Base-by-base conservation (phyloP, 2,888 invertebrate genomes). In the Barypeithes pellucidus region DNA sequence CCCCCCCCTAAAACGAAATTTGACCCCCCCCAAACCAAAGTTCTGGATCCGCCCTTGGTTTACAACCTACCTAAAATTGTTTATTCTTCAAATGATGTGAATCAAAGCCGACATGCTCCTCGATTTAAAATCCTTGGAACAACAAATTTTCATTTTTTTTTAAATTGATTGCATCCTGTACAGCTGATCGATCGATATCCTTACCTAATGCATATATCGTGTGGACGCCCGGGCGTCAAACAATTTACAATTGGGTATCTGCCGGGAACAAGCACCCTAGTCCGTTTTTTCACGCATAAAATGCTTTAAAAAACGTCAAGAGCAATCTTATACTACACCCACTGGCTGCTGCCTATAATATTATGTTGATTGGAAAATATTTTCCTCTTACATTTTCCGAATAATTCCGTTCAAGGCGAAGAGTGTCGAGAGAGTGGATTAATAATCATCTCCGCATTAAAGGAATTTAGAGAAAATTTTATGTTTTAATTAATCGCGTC, bases 161-260 rank as follows among this genome's bases (percentile, higher is more conserved):
- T n/a, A n/a, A n/a, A n/a, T n/a, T n/a, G n/a, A n/a, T n/a, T n/a
- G n/a, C n/a, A n/a, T n/a, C 4, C 43, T 16, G 43, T 16, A 43
- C 16, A 14, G n/a, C n/a, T n/a, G n/a, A n/a, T n/a, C n/a, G n/a
- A n/a, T n/a, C n/a, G n/a, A n/a, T n/a, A n/a, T n/a, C n/a, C n/a
- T n/a, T n/a, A 39, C 39, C 3, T 29, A 29, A 29, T 29, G 3
- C 7, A 29, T 29, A 24, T n/a, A 61, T 43, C 33, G 47, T 33
- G 62, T 63, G 47, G 47, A 47, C 11, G 0, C 5, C 14, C 22
- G 18, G 43, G 61, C 61, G 61, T 62, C 45, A 45, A 45, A 43
- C 24, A 62, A 43, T 24, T 62, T 62, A 43, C 24, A 62, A 45
- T 62, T 62, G 61, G 61, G 61, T 62, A 43, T 62, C 61, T 62